Evolutionary conservation across 2,888 invertebrate species (phyloP).

Genomic region (Lithosia quadra): DNA sequence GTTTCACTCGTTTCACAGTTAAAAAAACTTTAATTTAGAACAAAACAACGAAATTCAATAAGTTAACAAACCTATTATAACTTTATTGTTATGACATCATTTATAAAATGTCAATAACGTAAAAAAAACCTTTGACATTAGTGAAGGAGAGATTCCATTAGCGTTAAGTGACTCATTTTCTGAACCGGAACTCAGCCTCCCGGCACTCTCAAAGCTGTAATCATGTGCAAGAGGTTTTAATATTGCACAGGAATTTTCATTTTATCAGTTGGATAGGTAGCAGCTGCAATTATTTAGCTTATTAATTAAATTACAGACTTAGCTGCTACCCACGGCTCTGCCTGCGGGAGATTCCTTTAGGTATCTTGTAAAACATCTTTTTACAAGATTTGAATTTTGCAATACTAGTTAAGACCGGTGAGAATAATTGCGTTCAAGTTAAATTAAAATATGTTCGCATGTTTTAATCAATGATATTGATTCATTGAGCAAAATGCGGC

Average conservation of each 20-base stretch:
- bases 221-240: constrained; percentile 2
- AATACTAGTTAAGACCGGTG: too few species aligned
- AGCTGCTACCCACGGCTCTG: background rate
- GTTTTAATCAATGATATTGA: too few species aligned
- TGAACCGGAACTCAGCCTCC: constrained; percentile 18
- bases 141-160: constrained; percentile 20
- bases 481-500: too few species aligned
- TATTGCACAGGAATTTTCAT: background rate
- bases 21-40: background rate
- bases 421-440: too few species aligned
- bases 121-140: constrained; percentile 19
- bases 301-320: background rate
- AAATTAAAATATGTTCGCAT: too few species aligned
- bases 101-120: background rate
- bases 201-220: background rate
- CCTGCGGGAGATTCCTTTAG: too few species aligned
- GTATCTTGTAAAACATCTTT: too few species aligned
- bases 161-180: constrained; percentile 11
- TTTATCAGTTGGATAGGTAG: background rate
- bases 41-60: background rate
- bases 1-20: background rate
- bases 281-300: background rate
- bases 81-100: constrained; percentile 26
- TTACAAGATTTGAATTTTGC: too few species aligned
- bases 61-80: background rate